These are phyloP conservation scores for Eudasyphora cyanicolor DNA, from an alignment of 2,888 invertebrate species.

Conservation along the genomic window DNA sequence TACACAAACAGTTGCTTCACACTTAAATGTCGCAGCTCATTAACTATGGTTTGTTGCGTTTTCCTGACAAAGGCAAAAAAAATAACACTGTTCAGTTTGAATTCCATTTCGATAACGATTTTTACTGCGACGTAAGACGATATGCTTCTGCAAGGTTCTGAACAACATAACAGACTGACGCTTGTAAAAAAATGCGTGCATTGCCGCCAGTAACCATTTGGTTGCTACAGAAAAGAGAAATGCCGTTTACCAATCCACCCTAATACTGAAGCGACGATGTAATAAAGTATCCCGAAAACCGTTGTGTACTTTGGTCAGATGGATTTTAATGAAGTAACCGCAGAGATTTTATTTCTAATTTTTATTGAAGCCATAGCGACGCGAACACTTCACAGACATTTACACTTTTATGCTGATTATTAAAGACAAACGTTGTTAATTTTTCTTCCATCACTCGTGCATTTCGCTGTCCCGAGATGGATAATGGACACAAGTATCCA, in stretches of 20 bases:
- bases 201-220: no score
- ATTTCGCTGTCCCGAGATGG: not conserved
- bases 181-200: no score
- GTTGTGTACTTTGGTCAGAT: slow-evolving; percentile 48
- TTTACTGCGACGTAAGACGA: no score
- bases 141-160: no score
- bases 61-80: no score
- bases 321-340: slow-evolving; percentile 25
- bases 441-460: not conserved
- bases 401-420: slow-evolving; percentile 56
- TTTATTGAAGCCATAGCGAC: slow-evolving; percentile 3
- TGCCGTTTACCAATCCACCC: not conserved
- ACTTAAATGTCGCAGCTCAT: no score
- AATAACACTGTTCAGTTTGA: no score
- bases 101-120: no score
- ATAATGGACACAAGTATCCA: not conserved
- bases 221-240: no score
- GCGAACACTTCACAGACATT: slow-evolving; percentile 47
- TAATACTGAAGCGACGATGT: not conserved
- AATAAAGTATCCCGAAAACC: slow-evolving; percentile 5
- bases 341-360: slow-evolving; percentile 36
- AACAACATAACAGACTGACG: no score
- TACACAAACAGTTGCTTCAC: no score
- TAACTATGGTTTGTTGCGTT: no score
- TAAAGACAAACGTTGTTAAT: slow-evolving; percentile 31